Percentiles rank a stretch among this genome's conserved stretches.
Conservation (phyloP, 1,140 invertebrate genomes). For the Himalopsyche phryganea region DNA sequence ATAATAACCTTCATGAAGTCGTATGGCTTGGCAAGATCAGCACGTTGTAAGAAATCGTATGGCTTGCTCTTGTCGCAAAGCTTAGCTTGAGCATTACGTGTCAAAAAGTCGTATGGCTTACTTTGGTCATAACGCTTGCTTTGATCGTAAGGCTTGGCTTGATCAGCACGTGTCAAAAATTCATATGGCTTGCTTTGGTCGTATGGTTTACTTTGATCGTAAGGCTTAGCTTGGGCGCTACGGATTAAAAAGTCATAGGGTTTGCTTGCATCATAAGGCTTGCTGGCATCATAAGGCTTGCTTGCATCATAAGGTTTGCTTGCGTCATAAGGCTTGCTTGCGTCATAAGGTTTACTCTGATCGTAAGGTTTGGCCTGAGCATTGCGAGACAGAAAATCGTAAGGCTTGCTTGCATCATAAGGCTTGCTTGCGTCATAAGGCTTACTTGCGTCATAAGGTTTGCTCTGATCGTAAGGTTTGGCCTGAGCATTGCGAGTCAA, state of each 20-base stretch:
- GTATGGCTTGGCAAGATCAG: constrained; percentile 7
- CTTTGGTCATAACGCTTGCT: constrained; percentile 1
- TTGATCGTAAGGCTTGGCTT: constrained; percentile 1
- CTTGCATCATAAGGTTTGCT: constrained; percentile 1
- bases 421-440: constrained; percentile 1
- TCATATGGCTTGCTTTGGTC: constrained; percentile 15
- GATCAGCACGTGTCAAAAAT: not conserved
- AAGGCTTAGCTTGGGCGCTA: constrained; percentile 1
- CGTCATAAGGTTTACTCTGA: constrained; percentile 3
- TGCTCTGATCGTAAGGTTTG: constrained; percentile 4
- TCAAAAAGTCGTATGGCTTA: constrained; percentile 4
- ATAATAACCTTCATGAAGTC: constrained; percentile 8
- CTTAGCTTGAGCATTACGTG: no score
- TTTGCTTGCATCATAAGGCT: constrained; percentile 2
- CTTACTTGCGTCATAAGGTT: constrained; percentile 6
- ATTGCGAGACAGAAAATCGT: no score
- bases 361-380: constrained; percentile 2
- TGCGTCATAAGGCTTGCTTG: not conserved
- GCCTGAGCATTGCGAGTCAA: not conserved
- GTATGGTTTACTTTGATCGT: constrained; percentile 14
- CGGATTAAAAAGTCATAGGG: no score
- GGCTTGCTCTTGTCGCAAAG: constrained; percentile 3
- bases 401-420: no score
- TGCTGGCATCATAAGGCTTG: constrained; percentile 6
- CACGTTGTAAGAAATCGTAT: not conserved